Percentiles rank a stretch among this genome's conserved stretches.
phyloP scores from a whole-genome alignment of 2,888 invertebrate genomes.

The Trichacis sp. region DNA sequence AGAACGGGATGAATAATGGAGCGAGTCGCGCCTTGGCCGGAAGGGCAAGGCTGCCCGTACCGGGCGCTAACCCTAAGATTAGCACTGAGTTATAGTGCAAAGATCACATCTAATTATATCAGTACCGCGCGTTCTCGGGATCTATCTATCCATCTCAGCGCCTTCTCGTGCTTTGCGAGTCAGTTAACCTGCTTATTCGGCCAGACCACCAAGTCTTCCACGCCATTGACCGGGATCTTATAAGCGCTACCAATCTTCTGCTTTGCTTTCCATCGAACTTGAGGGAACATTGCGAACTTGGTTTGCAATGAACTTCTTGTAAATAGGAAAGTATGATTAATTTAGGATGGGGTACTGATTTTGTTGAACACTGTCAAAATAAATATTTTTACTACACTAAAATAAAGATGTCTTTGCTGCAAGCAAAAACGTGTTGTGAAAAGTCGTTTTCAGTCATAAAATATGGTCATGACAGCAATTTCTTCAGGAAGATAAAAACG shows the following conservation, averaged over 20 bases:
- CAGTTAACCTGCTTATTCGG: constrained; percentile 42
- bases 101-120: constrained; percentile 69
- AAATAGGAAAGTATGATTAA: too few relatives aligned
- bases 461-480: too few relatives aligned
- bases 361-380: too few relatives aligned
- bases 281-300: constrained; percentile 44
- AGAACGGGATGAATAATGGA: constrained; percentile 69
- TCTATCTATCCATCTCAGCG: constrained; percentile 65
- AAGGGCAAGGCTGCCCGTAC: constrained; percentile 55
- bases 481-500: too few relatives aligned
- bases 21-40: constrained; percentile 65
- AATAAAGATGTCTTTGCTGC: too few relatives aligned
- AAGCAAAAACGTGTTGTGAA: too few relatives aligned
- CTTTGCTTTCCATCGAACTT: constrained; percentile 61
- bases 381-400: too few relatives aligned
- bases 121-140: constrained; percentile 57
- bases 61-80: constrained; percentile 60
- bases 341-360: too few relatives aligned
- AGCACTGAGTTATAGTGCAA: constrained; percentile 67
- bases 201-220: constrained; percentile 57
- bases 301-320: too few relatives aligned
- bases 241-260: constrained; percentile 54
- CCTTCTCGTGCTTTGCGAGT: constrained; percentile 40
- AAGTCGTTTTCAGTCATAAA: too few relatives aligned
- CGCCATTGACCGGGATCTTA: constrained; percentile 66